Evolutionary conservation across 1,140 invertebrate species (phyloP).

Genomic region (Xylocopa sonorina): DNA sequence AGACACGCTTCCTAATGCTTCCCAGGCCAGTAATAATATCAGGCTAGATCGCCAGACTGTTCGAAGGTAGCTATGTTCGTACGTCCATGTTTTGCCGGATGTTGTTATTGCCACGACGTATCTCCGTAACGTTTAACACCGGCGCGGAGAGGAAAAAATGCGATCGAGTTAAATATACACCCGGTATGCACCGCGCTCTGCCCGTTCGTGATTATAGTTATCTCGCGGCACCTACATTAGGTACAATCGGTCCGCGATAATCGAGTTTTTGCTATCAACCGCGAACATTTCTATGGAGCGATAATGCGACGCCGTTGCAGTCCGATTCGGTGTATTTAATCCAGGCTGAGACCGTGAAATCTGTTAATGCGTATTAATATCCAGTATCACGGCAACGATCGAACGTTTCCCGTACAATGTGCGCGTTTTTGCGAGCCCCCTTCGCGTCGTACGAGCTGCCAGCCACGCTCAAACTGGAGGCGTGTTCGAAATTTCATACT

Average conservation of each 20-base stretch:
- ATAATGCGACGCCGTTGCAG: slow-evolving; percentile 19
- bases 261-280: slow-evolving; percentile 40
- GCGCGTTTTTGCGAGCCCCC: too few species aligned
- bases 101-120: slow-evolving; percentile 9
- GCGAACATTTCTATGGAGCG: slow-evolving; percentile 14
- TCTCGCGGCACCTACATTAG: slow-evolving; percentile 54
- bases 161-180: slow-evolving; percentile 14
- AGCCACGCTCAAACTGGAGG: too few species aligned
- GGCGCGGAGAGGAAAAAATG: not conserved
- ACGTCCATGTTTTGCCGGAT: slow-evolving; percentile 12
- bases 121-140: not conserved
- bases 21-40: not conserved
- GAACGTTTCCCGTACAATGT: too few species aligned
- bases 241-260: slow-evolving; percentile 57
- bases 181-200: not conserved
- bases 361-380: not conserved
- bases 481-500: too few species aligned
- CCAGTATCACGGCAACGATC: not conserved
- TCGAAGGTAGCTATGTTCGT: not conserved
- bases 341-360: not conserved
- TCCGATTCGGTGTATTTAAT: not conserved
- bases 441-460: too few species aligned
- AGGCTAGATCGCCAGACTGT: not conserved
- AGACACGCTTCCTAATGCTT: not conserved
- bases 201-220: slow-evolving; percentile 49